Base-by-base conservation (phyloP, 2,797 vertebrate species). In the Pelobates cultripes region DNA sequence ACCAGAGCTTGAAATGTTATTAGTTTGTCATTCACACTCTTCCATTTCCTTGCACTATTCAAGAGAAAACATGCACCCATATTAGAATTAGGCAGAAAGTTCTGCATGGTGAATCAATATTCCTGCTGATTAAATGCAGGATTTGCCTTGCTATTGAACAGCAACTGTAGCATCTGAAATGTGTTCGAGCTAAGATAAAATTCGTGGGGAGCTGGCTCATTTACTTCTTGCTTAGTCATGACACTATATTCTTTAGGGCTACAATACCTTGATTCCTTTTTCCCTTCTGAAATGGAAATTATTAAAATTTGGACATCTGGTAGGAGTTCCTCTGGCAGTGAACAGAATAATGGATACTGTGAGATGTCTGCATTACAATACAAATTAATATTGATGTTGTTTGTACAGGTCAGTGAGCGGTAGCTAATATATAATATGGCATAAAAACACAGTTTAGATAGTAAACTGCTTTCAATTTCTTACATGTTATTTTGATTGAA, bases 221-320 rank as follows among this genome's bases (percentile, higher is more conserved):
- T 86, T 40, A 64, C 75, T 82, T 69, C 87, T 86, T 86, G 88
- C 88, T 91, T 89, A 90, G 89, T 91, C 89, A 90, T 74, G 41
- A 75, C 84, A 86, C 75, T 69, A 45, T 82, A 80, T 90, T 89
- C 86, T 71, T 17, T 75, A 42, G 84, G 84, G 73, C 86, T 78
- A 83, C 72, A 79, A 79, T 76, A 76, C 72, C 73, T 81, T 70
- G 42, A 75, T 70, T 70, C 70, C n/a, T 45, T 75, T 66, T 73
- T 57, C 43, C 51, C 47, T 45, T 72, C 61, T 77, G 9, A 74
- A 42, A 74, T 82, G 61, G 51, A 45, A 73, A 72, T 76, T 13
- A 55, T 42, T 64, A 8, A 72, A 75, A 69, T 75, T 43, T 15
- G 43, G 45, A 14, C 6, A 51, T 12, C 13, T 74, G 75, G 17